Conservation (phyloP, 2,888 invertebrate genomes). For the Isoperla grammatica region DNA sequence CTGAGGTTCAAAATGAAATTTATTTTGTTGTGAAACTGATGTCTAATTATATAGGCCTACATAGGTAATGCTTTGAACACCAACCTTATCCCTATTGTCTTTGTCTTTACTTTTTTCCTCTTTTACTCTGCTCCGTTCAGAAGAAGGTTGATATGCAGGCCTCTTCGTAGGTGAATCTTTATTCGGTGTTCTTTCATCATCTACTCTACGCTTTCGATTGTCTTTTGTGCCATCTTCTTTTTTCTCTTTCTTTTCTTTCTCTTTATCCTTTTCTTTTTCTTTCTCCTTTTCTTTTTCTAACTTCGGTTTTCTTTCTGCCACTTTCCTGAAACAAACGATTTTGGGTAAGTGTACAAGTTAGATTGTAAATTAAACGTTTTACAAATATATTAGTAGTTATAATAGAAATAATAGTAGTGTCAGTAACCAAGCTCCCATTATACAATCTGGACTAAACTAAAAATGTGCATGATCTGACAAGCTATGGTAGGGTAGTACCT, state of each 20-base stretch:
- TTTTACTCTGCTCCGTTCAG: neutral
- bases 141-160: neutral
- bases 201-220: constrained; percentile 21
- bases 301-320: constrained; percentile 23
- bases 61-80: neutral
- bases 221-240: constrained; percentile 25
- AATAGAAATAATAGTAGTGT: too few species aligned
- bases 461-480: too few species aligned
- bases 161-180: constrained; percentile 8
- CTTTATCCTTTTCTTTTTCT: constrained; percentile 24
- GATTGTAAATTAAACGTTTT: constrained; percentile 23
- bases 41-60: neutral
- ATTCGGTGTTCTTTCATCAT: constrained; percentile 1
- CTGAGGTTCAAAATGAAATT: too few species aligned
- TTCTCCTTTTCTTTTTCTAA: constrained; percentile 11
- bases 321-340: neutral
- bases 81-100: constrained; percentile 9
- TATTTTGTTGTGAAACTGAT: too few species aligned
- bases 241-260: constrained; percentile 4
- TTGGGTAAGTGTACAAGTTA: neutral
- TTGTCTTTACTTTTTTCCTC: neutral
- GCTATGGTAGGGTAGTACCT: too few species aligned
- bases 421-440: too few species aligned
- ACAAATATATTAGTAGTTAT: too few species aligned
- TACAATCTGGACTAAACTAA: too few species aligned